Conservation (phyloP, 2,888 invertebrate genomes). For the Piscicola geometra region DNA sequence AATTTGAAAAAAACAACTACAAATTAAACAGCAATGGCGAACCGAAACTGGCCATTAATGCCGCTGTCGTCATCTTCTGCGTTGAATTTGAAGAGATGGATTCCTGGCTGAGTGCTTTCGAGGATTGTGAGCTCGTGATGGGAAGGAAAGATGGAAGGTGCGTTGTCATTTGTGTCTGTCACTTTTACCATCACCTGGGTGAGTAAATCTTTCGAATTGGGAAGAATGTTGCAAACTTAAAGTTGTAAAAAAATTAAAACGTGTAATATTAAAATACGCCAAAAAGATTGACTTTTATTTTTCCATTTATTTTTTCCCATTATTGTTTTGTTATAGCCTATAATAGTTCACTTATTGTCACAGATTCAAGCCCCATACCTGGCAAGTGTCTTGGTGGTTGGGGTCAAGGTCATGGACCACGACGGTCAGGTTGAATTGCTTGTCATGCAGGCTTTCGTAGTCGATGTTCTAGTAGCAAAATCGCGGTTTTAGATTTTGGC, state of each 20-base stretch:
- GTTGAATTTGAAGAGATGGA: conserved; percentile 83
- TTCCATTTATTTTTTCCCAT: too few species aligned
- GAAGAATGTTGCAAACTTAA: not conserved
- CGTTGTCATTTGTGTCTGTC: conserved; percentile 99
- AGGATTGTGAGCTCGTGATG: conserved; percentile 38
- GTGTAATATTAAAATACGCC: conserved; percentile 61
- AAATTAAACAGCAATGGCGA: too few species aligned
- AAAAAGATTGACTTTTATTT: too few species aligned
- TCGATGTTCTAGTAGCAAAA: conserved; percentile 49
- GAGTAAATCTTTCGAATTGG: not conserved
- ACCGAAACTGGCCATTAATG: conserved; percentile 42
- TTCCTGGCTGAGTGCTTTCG: conserved; percentile 88
- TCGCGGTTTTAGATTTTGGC: too few species aligned
- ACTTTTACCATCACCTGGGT: conserved; percentile 71
- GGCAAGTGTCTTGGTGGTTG: conserved; percentile 70
- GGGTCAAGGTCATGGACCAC: conserved; percentile 50
- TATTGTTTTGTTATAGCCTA: too few species aligned
- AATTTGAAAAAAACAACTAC: too few species aligned
- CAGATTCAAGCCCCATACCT: too few species aligned
- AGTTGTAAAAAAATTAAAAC: not conserved
- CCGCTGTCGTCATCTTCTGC: conserved; percentile 85
- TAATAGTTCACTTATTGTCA: too few species aligned
- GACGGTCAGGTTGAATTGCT: conserved; percentile 53
- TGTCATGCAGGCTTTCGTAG: conserved; percentile 48
- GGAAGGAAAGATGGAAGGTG: conserved; percentile 87